These are phyloP conservation scores for Tiliqua scincoides DNA, from an alignment of 2,113 vertebrate genomes.

Conservation along the genomic window DNA sequence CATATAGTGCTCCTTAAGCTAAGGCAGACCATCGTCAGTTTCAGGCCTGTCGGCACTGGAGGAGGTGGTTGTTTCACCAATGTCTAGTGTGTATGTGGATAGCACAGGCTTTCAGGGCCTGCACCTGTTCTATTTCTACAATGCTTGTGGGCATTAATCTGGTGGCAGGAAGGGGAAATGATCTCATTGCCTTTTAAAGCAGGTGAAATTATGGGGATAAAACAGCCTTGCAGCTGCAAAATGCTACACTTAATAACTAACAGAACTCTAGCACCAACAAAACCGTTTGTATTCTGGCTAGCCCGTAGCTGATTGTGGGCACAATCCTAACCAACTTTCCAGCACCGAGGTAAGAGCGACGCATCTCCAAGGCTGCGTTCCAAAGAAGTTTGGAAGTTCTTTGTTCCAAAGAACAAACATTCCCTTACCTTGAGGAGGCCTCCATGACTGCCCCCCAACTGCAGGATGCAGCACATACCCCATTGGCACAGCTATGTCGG, in stretches of 20 bases:
- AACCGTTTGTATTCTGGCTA: background rate
- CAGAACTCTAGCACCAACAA: background rate
- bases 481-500: no score
- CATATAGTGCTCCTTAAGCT: no score
- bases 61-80: background rate
- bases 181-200: background rate
- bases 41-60: background rate
- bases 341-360: no score
- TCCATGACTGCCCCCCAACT: no score
- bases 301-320: no score
- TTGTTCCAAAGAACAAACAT: no score
- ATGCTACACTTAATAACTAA: background rate
- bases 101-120: background rate
- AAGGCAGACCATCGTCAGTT: no score
- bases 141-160: background rate
- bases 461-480: no score
- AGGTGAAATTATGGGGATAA: background rate
- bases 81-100: background rate
- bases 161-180: background rate
- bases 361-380: no score
- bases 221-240: background rate
- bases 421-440: no score
- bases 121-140: background rate
- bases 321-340: no score
- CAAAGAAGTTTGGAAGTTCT: no score